These are phyloP conservation scores for Ischnura elegans DNA, from an alignment of 2,888 invertebrate species.

Conservation along the genomic window DNA sequence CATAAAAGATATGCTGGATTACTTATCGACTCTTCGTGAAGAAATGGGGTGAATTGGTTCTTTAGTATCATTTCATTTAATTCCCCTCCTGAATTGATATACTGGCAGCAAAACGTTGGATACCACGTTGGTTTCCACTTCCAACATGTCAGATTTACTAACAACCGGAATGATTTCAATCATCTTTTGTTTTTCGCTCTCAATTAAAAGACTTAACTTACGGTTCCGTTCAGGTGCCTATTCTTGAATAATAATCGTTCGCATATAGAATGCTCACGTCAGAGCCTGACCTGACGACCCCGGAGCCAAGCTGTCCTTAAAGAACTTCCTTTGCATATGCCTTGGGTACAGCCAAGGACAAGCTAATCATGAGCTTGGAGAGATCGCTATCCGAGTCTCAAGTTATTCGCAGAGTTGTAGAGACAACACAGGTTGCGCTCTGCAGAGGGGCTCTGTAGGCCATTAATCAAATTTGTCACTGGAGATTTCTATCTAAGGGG, in stretches of 20 bases:
- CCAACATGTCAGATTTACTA: background rate
- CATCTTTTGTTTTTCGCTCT: constrained; percentile 45
- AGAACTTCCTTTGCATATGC: constrained; percentile 60
- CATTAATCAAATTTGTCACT: too few species aligned
- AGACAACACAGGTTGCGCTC: background rate
- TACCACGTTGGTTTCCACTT: background rate
- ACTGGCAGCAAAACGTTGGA: background rate
- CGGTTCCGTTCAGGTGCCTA: constrained; percentile 1
- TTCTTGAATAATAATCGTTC: constrained; percentile 43
- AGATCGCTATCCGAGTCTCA: background rate
- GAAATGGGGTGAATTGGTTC: background rate
- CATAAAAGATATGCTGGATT: background rate
- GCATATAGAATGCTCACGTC: constrained; percentile 43
- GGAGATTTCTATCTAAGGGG: too few species aligned
- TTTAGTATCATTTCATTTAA: background rate
- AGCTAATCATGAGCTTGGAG: constrained; percentile 30
- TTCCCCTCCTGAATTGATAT: background rate
- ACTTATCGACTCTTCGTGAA: background rate
- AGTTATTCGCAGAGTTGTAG: background rate
- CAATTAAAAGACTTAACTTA: constrained; percentile 53
- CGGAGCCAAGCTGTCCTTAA: constrained; percentile 13
- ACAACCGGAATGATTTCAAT: background rate
- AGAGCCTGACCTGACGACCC: constrained; percentile 46
- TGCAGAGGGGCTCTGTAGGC: background rate
- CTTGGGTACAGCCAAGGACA: constrained; percentile 32